These are phyloP conservation scores for Heterotis niloticus DNA, from an alignment of 2,113 vertebrate species.

Conservation along the genomic window DNA sequence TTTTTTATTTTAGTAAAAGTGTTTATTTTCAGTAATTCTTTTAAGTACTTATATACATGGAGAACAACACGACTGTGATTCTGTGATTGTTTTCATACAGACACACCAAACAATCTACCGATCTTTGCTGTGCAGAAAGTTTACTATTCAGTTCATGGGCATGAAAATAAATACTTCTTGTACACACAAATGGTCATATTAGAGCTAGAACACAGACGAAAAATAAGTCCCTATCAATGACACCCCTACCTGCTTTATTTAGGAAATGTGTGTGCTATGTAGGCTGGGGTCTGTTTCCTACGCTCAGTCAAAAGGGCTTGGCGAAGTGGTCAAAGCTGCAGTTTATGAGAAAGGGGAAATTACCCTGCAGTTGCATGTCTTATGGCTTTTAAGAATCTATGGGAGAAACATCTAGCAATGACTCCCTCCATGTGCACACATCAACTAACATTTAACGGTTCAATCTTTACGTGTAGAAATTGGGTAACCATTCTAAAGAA, in stretches of 20 bases:
- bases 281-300: no score
- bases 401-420: not conserved
- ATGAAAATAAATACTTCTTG: no score
- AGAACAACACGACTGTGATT: no score
- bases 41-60: not conserved
- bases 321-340: not conserved
- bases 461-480: constrained; percentile 31
- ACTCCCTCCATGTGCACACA: not conserved
- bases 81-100: no score
- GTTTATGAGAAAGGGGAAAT: not conserved
- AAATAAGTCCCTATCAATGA: no score
- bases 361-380: constrained; percentile 25
- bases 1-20: constrained; percentile 19
- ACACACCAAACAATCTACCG: not conserved
- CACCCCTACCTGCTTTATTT: no score
- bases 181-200: no score
- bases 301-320: not conserved
- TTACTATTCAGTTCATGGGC: no score
- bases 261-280: no score
- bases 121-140: constrained; percentile 2
- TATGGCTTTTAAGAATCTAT: constrained; percentile 43
- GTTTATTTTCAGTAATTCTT: constrained; percentile 19
- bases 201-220: no score
- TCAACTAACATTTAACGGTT: not conserved
- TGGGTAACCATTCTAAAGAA: constrained; percentile 55